Evolutionary conservation across 2,888 invertebrate species (phyloP).

Genomic region (Limnephilus rhombicus): DNA sequence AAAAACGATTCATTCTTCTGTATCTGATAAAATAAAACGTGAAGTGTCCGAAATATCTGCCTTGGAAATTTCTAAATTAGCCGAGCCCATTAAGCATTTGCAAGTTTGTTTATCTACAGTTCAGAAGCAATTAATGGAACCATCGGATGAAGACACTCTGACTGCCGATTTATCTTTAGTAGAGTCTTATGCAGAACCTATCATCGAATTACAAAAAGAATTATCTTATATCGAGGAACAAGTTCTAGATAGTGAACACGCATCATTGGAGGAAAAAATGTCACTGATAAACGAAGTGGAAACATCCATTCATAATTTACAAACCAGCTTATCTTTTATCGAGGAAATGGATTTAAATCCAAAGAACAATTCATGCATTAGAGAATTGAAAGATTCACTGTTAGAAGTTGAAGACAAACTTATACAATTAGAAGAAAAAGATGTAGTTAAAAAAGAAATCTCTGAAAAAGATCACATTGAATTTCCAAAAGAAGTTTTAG

Average conservation of each 20-base stretch:
- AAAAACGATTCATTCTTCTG: background rate
- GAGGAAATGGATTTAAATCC: slow-evolving; percentile 66
- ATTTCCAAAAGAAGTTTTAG: background rate
- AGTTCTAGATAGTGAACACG: slow-evolving; percentile 68
- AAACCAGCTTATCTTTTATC: slow-evolving; percentile 71
- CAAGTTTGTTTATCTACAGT: slow-evolving; percentile 71
- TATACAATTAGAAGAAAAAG: slow-evolving; percentile 27
- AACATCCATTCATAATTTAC: slow-evolving; percentile 71
- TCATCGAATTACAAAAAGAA: slow-evolving; percentile 72
- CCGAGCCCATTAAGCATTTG: slow-evolving; percentile 68
- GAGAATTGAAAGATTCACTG: slow-evolving; percentile 64
- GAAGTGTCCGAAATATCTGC: slow-evolving; percentile 11
- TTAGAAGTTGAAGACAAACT: slow-evolving; percentile 70
- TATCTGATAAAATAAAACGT: slow-evolving; percentile 50
- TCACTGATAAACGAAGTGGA: slow-evolving; percentile 71
- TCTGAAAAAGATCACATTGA: background rate
- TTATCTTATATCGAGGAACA: slow-evolving; percentile 70
- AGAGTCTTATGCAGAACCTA: slow-evolving; percentile 70
- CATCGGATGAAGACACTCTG: slow-evolving; percentile 70
- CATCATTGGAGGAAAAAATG: slow-evolving; percentile 69
- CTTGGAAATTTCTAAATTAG: slow-evolving; percentile 67
- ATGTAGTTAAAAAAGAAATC: background rate
- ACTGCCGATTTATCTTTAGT: slow-evolving; percentile 70
- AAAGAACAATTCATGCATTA: slow-evolving; percentile 55
- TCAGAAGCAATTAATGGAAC: slow-evolving; percentile 71